phyloP scores from a whole-genome alignment of 2,888 invertebrate genomes.

The Theodoxus fluviatilis region DNA sequence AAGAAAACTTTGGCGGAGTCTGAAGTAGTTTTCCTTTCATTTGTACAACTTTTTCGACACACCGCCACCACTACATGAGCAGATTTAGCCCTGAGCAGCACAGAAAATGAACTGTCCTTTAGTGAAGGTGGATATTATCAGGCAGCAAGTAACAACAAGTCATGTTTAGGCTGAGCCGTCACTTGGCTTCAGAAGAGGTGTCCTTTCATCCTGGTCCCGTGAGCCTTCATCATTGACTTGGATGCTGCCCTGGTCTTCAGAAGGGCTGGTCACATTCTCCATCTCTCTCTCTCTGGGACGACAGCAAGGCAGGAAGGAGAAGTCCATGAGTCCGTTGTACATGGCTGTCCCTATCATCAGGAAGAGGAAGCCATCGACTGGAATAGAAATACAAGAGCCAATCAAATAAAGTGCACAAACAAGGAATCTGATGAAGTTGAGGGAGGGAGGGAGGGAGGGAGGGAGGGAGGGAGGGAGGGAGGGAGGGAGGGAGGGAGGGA shows the following conservation, averaged over 20 bases:
- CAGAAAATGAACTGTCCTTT: too few relatives aligned
- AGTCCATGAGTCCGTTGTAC: conserved; percentile 53
- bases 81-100: too few relatives aligned
- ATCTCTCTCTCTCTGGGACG: conserved; percentile 34
- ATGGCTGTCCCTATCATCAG: conserved; percentile 57
- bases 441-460: not conserved
- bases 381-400: conserved; percentile 21
- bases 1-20: too few relatives aligned
- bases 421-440: not conserved
- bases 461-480: not conserved
- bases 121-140: too few relatives aligned
- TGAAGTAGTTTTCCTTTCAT: too few relatives aligned
- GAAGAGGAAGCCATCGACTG: conserved; percentile 61
- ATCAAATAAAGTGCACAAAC: not conserved
- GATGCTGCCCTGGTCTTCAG: conserved; percentile 39
- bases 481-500: not conserved
- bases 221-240: conserved; percentile 35
- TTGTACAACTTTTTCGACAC: too few relatives aligned
- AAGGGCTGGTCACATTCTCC: conserved; percentile 24
- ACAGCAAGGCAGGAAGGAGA: conserved; percentile 52
- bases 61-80: too few relatives aligned
- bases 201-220: too few relatives aligned
- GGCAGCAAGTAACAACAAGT: too few relatives aligned
- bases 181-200: too few relatives aligned
- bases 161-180: too few relatives aligned